Percentiles rank a stretch among this genome's conserved stretches.
These are phyloP conservation scores for Muscicapa comitata DNA, from an alignment of 2,797 vertebrate species.

Conservation along the genomic window DNA sequence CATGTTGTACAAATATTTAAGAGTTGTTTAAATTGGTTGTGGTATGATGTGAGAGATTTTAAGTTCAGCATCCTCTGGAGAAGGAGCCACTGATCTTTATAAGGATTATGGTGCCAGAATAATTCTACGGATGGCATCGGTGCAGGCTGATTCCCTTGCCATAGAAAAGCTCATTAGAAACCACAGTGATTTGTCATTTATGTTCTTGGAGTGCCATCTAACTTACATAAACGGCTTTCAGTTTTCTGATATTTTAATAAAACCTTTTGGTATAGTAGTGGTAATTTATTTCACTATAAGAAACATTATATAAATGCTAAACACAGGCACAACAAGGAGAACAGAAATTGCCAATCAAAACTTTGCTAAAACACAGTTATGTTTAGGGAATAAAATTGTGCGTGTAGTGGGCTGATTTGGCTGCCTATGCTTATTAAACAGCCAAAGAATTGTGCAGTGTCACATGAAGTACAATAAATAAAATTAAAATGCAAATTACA, in stretches of 20 bases:
- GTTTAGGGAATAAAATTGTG: not conserved
- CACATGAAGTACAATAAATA: not conserved
- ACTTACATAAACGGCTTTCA: not conserved
- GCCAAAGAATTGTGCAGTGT: not conserved
- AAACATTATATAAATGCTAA: not conserved
- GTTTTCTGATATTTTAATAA: not conserved
- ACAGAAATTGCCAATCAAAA: not conserved
- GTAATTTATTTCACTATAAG: not conserved
- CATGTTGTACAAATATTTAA: not conserved
- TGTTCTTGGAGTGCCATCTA: constrained; percentile 1
- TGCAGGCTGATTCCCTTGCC: not conserved
- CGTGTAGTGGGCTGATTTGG: not conserved
- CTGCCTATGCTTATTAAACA: not conserved
- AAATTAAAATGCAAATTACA: not conserved
- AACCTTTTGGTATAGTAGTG: not conserved
- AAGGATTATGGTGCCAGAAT: not conserved
- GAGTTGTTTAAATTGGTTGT: not conserved
- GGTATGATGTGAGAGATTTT: not conserved
- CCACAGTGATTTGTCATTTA: not conserved
- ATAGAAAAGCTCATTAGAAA: not conserved
- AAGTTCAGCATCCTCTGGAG: not conserved
- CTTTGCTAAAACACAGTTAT: not conserved
- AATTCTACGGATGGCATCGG: not conserved
- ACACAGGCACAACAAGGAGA: not conserved
- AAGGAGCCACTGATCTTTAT: not conserved